Evolutionary conservation across 2,888 invertebrate genomes (phyloP), one percentile per base, ranked within the genome.

Genomic region (Latrodectus elegans): DNA sequence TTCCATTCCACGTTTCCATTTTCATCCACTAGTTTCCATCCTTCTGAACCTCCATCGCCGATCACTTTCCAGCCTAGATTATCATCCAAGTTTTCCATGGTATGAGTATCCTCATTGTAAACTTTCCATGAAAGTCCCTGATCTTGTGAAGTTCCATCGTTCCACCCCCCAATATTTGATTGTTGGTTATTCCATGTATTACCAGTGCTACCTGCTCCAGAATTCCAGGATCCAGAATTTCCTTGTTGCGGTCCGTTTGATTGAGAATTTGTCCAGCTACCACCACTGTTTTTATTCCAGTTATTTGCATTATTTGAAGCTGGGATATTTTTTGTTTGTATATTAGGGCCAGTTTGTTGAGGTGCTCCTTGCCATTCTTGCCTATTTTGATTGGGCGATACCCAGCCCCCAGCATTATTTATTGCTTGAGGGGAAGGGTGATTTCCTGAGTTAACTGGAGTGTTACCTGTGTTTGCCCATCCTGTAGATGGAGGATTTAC

Each of bases 1-100:
- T 79, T 88, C 88, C 88, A 88, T 67, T 88, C 88, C 6, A 88
- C 75, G 38, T 88, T 84, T 14, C 88, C 88, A 52, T 84, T 84
- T 51, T 88, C 88, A 79, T 84, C 84, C 8, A 88, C 76, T 15
- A 88, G 38, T 65, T 88, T 88, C 88, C 88, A 88, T 8, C 88
- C 83, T 26, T 88, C 84, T 51, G 75, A 12, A 10, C 88, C 88
- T 11, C 86, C 86, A 88, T 88, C 88, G 10, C 80, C 84, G 8
- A 88, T 38, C n/a, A 88, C 84, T 55, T 88, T 88, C 88, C 88
- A 88, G 0, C 88, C 88, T 1, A 78, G 79, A 67, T 75, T 72
- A 64, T 88, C 88, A 65, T 83, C 82, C 8, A 88, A 38, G 17
- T 88, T 83, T 55, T 88, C 83, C 87, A 88, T 88, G 9, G 87